Conservation (phyloP, 2,888 invertebrate genomes). For the Lithophane leautieri region DNA sequence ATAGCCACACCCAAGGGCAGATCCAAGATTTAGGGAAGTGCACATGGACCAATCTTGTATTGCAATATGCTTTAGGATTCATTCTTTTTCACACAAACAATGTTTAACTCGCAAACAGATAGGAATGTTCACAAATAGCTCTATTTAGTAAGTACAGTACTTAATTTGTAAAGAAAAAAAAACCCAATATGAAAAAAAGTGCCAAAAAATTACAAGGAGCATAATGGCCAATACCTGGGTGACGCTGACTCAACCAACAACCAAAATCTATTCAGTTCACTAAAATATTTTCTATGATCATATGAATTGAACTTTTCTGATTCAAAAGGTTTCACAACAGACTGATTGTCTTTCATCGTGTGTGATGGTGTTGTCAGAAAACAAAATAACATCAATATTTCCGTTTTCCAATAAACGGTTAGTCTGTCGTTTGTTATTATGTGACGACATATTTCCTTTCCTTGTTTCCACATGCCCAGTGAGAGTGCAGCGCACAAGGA, state of each 20-base stretch:
- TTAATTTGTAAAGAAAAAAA: too few species aligned
- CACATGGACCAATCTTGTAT: too few species aligned
- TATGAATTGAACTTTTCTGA: not conserved
- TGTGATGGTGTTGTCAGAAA: not conserved
- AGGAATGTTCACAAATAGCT: too few species aligned
- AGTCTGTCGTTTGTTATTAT: slow-evolving; percentile 39
- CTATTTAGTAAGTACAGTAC: too few species aligned
- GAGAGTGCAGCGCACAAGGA: slow-evolving; percentile 65
- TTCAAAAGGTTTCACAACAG: not conserved
- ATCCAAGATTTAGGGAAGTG: too few species aligned
- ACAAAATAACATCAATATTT: slow-evolving; percentile 26
- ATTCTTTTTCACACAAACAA: too few species aligned
- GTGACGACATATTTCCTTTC: slow-evolving; percentile 59
- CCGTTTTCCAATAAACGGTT: slow-evolving; percentile 44
- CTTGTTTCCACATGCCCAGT: slow-evolving; percentile 63
- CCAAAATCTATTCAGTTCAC: not conserved
- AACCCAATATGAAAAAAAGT: too few species aligned
- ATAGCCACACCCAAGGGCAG: slow-evolving; percentile 11
- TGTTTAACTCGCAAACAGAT: too few species aligned
- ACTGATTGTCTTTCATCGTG: not conserved
- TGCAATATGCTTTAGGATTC: too few species aligned
- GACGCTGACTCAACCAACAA: slow-evolving; percentile 37
- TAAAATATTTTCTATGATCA: not conserved
- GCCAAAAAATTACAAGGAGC: not conserved
- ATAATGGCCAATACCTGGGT: slow-evolving; percentile 52